Percentiles rank a stretch among this genome's conserved stretches.
phyloP scores from a whole-genome alignment of 2,888 invertebrate genomes.

The Leptinotarsa peninsularis region DNA sequence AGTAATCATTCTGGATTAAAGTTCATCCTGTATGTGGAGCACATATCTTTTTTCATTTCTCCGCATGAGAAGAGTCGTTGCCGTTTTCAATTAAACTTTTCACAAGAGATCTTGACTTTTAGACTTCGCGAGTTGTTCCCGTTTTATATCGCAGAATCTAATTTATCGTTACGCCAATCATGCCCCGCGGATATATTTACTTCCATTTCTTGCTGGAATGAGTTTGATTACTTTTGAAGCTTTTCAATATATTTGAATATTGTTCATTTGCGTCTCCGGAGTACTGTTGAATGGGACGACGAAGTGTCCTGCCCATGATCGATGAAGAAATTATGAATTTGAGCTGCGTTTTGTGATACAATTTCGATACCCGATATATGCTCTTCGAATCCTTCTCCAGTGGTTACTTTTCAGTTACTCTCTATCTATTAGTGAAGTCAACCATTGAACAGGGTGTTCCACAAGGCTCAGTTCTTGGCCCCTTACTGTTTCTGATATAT shows the following conservation, averaged over 20 bases:
- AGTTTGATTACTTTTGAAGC: constrained; percentile 28
- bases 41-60: constrained; percentile 30
- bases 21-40: constrained; percentile 23
- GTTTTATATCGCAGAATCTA: constrained; percentile 55
- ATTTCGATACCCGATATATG: too few species aligned
- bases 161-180: constrained; percentile 56
- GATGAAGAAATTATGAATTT: too few species aligned
- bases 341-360: too few species aligned
- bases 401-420: too few species aligned
- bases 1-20: constrained; percentile 15
- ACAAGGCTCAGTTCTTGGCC: too few species aligned
- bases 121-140: constrained; percentile 45
- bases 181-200: constrained; percentile 53
- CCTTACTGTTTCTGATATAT: too few species aligned
- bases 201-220: constrained; percentile 48
- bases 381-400: too few species aligned
- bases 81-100: constrained; percentile 56
- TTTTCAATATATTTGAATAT: constrained; percentile 18
- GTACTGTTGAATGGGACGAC: not conserved
- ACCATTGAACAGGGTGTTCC: too few species aligned
- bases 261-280: constrained; percentile 19
- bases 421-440: too few species aligned
- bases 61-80: constrained; percentile 46
- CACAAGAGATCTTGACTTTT: constrained; percentile 49
- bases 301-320: too few species aligned